Conservation (phyloP, 1,140 invertebrate species). For the Acromyrmex echinatior region DNA sequence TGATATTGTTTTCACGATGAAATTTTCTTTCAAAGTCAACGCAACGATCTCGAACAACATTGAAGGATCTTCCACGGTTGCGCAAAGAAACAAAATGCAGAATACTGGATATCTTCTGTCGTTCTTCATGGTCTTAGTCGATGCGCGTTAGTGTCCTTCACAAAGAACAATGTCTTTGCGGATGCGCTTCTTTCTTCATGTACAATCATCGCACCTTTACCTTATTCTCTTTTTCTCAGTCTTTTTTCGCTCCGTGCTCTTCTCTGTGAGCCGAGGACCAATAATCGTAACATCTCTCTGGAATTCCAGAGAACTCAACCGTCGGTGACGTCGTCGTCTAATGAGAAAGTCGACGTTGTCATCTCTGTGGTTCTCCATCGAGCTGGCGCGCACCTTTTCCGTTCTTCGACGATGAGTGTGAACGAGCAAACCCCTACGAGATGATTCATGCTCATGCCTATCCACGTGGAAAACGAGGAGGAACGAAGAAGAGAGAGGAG, state of each 20-base stretch:
- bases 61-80: neutral
- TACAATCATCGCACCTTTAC: conserved; percentile 40
- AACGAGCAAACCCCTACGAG: conserved; percentile 70
- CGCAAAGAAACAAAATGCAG: neutral
- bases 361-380: conserved; percentile 41
- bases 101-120: conserved; percentile 18
- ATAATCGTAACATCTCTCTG: conserved; percentile 75
- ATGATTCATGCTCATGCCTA: conserved; percentile 71
- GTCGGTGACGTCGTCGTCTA: conserved; percentile 57
- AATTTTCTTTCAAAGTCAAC: conserved; percentile 2
- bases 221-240: conserved; percentile 21
- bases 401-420: conserved; percentile 67
- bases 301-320: conserved; percentile 61
- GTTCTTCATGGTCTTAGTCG: conserved; percentile 35
- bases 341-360: conserved; percentile 70
- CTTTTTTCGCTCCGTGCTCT: conserved; percentile 22
- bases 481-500: neutral
- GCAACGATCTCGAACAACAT: neutral
- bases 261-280: conserved; percentile 37
- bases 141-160: conserved; percentile 2
- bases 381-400: conserved; percentile 57
- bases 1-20: conserved; percentile 31
- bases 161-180: conserved; percentile 38
- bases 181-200: conserved; percentile 23
- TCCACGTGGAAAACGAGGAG: conserved; percentile 74